Percentiles rank a stretch among this genome's conserved stretches.
Evolutionary conservation across 23 tunicate genomes (phyloP).

Genomic region (Diplosoma virens): DNA sequence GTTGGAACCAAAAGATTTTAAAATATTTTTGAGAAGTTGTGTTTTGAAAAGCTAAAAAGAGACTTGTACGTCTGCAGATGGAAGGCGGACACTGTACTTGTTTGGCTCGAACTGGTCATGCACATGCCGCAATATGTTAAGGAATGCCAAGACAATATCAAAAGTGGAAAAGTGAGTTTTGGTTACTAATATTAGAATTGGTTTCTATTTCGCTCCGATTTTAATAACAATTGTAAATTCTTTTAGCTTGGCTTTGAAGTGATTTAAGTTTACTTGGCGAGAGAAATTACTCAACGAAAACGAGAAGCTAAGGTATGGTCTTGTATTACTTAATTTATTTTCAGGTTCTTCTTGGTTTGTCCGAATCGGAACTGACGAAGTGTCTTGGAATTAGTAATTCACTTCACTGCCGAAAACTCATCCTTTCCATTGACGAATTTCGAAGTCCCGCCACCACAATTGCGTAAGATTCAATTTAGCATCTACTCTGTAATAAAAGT

Average conservation of each 20-base stretch:
- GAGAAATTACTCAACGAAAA: too few species aligned
- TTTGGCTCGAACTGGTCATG: constrained; percentile 84
- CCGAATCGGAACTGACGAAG: constrained; percentile 53
- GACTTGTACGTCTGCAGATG: constrained; percentile 37
- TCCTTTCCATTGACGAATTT: constrained; percentile 67
- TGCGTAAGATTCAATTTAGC: constrained; percentile 38
- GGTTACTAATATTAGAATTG: too few species aligned
- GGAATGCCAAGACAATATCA: constrained; percentile 70
- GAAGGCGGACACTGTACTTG: constrained; percentile 82
- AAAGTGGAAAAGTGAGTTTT: constrained; percentile 85
- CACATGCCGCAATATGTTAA: constrained; percentile 74
- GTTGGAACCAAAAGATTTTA: too few species aligned
- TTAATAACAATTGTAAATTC: too few species aligned
- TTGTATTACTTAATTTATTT: not conserved
- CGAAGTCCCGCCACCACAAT: constrained; percentile 69
- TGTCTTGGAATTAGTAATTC: constrained; percentile 55
- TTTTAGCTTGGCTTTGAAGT: too few species aligned
- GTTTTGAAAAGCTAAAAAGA: too few species aligned
- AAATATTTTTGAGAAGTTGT: too few species aligned
- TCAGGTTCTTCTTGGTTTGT: constrained; percentile 73
- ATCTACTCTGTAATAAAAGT: too few species aligned
- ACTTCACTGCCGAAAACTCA: constrained; percentile 62
- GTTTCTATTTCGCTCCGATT: too few species aligned
- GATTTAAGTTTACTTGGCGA: too few species aligned
- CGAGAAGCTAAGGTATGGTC: not conserved